Evolutionary conservation across 2,888 invertebrate species (phyloP), one percentile per base, ranked within the genome.

Genomic region (Drosophila nr. perissopoda): DNA sequence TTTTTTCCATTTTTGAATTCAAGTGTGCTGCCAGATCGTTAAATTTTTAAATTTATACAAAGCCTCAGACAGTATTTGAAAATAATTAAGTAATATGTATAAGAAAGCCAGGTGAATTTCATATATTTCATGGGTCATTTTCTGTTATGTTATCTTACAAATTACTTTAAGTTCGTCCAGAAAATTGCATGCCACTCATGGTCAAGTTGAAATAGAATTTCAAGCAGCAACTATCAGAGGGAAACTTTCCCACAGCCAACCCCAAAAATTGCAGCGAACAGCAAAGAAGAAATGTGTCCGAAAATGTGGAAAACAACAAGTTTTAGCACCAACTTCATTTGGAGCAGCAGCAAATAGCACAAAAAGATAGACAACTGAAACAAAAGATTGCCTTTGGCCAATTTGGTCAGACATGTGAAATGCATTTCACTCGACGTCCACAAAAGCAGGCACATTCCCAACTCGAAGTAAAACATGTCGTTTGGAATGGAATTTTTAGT

Each of bases 141-240:
- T 60, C 7, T 58, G 48, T 62, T 73, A 36, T 58, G 58, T 64
- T 66, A 16, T 40, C 16, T 45, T 45, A 36, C 63, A 76, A 76
- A 73, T 74, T 54, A 69, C 61, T 59, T 67, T 52, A 62, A 60
- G 21, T 45, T 51, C 52, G 57, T 53, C 40, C 42, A 49, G 69
- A 67, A 80, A 78, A 73, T 76, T 73, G 68, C 67, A 75, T 82
- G 82, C 75, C 82, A 80, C 76, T 76, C 85, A 68, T 60, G 61
- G 45, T 53, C 64, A 66, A 81, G 63, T 53, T 69, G n/a, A 61
- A 73, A 53, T 34, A 49, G 54, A 75, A 69, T 74, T 73, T 25
- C 18, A 36, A 45, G 56, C 38, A 65, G 42, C 57, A 68, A 52
- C 58, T 57, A 56, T 42, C 52, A 63, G 56, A 34, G n/a, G 6